Evolutionary conservation across 2,797 vertebrate species (phyloP).

Genomic region (Zalophus californianus): DNA sequence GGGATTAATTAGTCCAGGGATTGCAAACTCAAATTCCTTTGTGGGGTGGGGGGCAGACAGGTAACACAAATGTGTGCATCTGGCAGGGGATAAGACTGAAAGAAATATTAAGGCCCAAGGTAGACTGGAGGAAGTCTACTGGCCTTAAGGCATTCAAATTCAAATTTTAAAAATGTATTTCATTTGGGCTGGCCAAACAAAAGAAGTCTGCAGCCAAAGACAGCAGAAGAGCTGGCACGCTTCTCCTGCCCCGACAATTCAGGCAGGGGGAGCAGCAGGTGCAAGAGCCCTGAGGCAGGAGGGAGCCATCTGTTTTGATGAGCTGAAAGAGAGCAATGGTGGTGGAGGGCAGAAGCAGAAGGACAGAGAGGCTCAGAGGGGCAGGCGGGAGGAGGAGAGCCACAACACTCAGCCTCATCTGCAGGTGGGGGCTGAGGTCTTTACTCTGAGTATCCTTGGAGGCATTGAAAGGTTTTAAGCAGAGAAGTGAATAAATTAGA

Average conservation of each 20-base stretch:
- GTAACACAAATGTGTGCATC: background rate
- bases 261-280: background rate
- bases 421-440: background rate
- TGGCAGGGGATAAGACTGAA: background rate
- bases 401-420: background rate
- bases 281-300: constrained; percentile 47
- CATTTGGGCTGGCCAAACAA: constrained; percentile 11
- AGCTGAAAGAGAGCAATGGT: background rate
- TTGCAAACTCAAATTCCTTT: constrained; percentile 49
- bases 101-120: background rate
- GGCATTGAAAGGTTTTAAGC: background rate
- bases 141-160: background rate
- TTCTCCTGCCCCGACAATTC: background rate
- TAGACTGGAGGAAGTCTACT: background rate
- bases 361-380: background rate
- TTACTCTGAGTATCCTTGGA: background rate
- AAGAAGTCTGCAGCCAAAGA: constrained; percentile 45
- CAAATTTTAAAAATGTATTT: constrained; percentile 25
- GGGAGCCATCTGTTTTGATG: background rate
- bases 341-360: background rate
- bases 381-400: background rate
- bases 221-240: constrained; percentile 47
- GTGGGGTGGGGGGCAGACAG: background rate
- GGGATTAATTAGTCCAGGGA: constrained; percentile 25
- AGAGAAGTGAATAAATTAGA: background rate